Base-by-base conservation (phyloP, 1,140 invertebrate genomes). In the Drosophila elegans region DNA sequence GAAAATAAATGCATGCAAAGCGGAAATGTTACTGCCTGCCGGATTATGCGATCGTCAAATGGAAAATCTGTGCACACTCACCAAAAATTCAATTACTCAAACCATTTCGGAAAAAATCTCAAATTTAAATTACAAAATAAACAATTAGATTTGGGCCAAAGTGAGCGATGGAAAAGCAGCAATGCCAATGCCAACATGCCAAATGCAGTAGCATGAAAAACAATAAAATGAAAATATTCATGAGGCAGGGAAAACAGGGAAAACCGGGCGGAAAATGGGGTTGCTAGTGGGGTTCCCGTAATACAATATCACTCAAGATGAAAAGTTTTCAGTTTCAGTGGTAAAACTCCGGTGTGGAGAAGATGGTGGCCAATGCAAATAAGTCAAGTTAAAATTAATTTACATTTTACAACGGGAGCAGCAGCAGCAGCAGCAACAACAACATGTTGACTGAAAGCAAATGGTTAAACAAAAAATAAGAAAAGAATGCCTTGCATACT, bases 81-180 rank as follows among this genome's bases (percentile, higher is more conserved):
- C 11, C 34, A 32, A 48, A 78, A 49, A 78, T 80, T 90, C 85
- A 89, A 90, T 89, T 89, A 90, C 84, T 61, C 85, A 90, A 64
- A 44, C 80, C 66, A 45, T 39, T 55, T 69, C 27, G 29, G 34
- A 7, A 27, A 29, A 60, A 60, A 68, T 55, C 59, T 73, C 29
- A 66, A 78, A 90, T 78, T 89, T 84, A 89, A 89, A 90, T 85
- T 78, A 90, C 84, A 90, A 81, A 89, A 90, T 90, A 89, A 85
- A 84, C 77, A 89, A 90, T 90, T 84, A 83, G 80, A 84, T 90
- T 77, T 69, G 52, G 25, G 4, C 16, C 48, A 80, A 71, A 72
- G 74, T 67, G 68, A 80, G 54, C 52, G 42, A 46, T 51, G 34
- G 44, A 44, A 61, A 49, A 45, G 48, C 48, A 49, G 54, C 57